Percentiles rank a stretch among this genome's conserved stretches.
Conservation (phyloP, 2,797 vertebrate genomes). For the Sylvilagus floridanus region DNA sequence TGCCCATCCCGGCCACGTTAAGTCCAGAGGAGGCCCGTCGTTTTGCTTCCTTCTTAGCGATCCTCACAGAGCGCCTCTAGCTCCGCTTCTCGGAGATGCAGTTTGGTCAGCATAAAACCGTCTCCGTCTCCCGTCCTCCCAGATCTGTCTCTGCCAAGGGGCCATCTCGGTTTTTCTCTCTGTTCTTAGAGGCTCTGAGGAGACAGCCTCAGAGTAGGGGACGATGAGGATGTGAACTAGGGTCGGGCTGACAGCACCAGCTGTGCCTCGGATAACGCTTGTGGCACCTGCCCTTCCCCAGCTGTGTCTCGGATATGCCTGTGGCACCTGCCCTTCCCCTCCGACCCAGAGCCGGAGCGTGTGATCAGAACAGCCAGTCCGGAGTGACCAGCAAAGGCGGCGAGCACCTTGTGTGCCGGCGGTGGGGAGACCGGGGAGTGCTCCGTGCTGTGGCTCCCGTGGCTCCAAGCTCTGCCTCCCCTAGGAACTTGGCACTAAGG, state of each 20-base stretch:
- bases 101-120: rapidly evolving
- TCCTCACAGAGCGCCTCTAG: rapidly evolving
- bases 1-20: background rate
- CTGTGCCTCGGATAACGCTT: too few relatives aligned
- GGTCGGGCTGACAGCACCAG: background rate
- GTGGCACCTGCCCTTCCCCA: background rate
- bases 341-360: rapidly evolving
- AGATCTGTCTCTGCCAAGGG: background rate
- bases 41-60: background rate
- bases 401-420: rapidly evolving
- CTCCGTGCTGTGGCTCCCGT: too few relatives aligned
- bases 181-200: background rate
- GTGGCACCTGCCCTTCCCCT: background rate
- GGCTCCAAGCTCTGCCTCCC: background rate
- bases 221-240: background rate
- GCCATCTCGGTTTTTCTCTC: background rate
- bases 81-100: background rate
- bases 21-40: background rate
- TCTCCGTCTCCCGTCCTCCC: background rate
- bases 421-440: background rate
- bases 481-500: background rate
- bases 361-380: background rate
- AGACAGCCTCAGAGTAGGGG: background rate
- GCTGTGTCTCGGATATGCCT: too few relatives aligned
- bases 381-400: background rate